A percentile compares a stretch with the other conserved stretches of the same genome.
phyloP scores from a whole-genome alignment of 2,888 invertebrate species.

The Beris morrisii region DNA sequence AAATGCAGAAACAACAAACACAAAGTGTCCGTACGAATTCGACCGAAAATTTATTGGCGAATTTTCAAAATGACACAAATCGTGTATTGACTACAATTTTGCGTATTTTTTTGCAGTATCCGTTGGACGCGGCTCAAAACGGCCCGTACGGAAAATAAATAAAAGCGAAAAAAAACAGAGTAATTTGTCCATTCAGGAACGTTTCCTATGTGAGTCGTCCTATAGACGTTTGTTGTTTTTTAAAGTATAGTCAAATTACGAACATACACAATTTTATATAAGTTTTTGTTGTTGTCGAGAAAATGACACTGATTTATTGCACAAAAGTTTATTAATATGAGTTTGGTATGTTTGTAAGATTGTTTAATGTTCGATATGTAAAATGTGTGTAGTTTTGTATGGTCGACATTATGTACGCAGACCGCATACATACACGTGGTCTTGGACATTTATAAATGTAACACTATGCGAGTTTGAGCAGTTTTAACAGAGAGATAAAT shows the following conservation, averaged over 20 bases:
- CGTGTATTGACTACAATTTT: conserved; percentile 30
- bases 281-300: conserved; percentile 25
- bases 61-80: conserved; percentile 33
- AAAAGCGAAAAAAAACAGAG: conserved; percentile 13
- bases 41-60: conserved; percentile 34
- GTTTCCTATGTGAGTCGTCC: conserved; percentile 16
- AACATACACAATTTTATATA: not conserved
- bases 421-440: conserved; percentile 31
- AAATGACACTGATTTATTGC: conserved; percentile 37
- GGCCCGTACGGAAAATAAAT: conserved; percentile 24
- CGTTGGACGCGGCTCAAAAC: conserved; percentile 21
- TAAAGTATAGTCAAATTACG: not conserved
- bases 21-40: conserved; percentile 2
- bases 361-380: conserved; percentile 34
- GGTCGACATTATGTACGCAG: conserved; percentile 22
- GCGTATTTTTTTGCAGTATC: conserved; percentile 12
- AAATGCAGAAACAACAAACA: conserved; percentile 24
- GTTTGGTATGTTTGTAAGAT: conserved; percentile 34
- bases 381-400: conserved; percentile 9
- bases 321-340: conserved; percentile 39
- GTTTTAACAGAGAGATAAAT: conserved; percentile 40
- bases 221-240: not conserved
- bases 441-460: conserved; percentile 35
- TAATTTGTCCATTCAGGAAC: conserved; percentile 29
- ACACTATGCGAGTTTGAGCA: conserved; percentile 35